These are phyloP conservation scores for Cinclus cinclus DNA, from an alignment of 2,113 vertebrate genomes.

Conservation along the genomic window DNA sequence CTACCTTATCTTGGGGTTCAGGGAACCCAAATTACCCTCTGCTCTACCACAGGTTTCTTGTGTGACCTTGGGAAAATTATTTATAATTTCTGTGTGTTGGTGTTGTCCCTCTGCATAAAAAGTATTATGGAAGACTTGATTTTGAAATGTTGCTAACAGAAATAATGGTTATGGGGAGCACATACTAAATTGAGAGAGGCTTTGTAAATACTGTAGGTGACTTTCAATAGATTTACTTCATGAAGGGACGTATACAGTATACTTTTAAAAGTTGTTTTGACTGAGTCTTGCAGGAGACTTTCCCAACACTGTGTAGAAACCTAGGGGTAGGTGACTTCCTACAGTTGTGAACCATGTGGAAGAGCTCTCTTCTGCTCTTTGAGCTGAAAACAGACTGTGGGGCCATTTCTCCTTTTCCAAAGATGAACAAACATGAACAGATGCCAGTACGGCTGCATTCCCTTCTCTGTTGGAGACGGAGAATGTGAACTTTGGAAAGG, in stretches of 20 bases:
- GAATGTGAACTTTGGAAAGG: slow-evolving; percentile 49
- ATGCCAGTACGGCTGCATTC: not conserved
- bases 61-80: not conserved
- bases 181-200: not conserved
- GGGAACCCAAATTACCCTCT: not conserved
- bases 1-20: not conserved
- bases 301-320: not conserved
- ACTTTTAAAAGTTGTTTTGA: not conserved
- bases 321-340: not conserved
- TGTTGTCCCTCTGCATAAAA: not conserved
- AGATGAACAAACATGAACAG: not conserved
- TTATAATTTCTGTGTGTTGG: not conserved
- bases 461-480: not conserved
- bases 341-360: not conserved
- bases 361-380: not conserved
- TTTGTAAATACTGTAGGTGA: not conserved
- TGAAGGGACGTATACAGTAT: not conserved
- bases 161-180: not conserved
- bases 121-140: not conserved
- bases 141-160: not conserved
- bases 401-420: not conserved
- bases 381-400: not conserved
- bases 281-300: not conserved
- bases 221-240: not conserved
- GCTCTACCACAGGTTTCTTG: not conserved